Evolutionary conservation across 2,113 vertebrate species (phyloP), one percentile per base, ranked within the genome.

Genomic region (Cyanoramphus novaezelandiae): DNA sequence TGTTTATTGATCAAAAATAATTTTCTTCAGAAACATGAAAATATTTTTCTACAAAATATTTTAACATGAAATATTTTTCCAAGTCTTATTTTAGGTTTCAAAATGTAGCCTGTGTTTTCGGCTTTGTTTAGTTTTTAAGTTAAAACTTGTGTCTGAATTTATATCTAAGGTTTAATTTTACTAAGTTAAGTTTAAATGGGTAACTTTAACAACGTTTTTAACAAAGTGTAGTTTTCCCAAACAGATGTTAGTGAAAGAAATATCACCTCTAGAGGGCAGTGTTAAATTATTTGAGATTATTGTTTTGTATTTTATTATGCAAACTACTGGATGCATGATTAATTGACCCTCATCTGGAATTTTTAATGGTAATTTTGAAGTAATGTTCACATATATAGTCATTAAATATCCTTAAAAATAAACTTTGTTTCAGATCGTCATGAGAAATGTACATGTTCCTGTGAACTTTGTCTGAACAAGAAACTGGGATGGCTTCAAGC

Each of bases 221-320:
- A 17, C 43, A 35, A 28, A 28, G 6, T 11, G 59, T 79, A 33
- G 3, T 37, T 85, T 82, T 71, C 33, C 5, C 21, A 39, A 76
- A 41, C 25, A 44, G 17, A 10, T 53, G 39, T 71, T 80, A 77
- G 17, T 93, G 64, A 88, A 57, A 84, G 74, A 85, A 90, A 44
- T 80, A 81, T 18, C 64, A 76, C 94, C 97, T 97, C 97, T 97
- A 97, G 97, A 98, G 96, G 96, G 93, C 96, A 97, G 82, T 97
- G 63, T 97, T 97, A 97, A 98, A 97, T 97, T 98, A 96, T 78
- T 86, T 97, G 95, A 95, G 41, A 77, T 64, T 29, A 65, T 82
- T 43, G 43, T 27, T 93, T 68, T 80, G 29, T 24, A n/a, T 95
- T 97, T 97, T 77, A 29, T 94, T 25, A 70, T 83, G 62, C 62